A percentile compares a stretch with the other conserved stretches of the same genome.
Conservation (phyloP, 2,113 vertebrate species). For the Tyto alba region DNA sequence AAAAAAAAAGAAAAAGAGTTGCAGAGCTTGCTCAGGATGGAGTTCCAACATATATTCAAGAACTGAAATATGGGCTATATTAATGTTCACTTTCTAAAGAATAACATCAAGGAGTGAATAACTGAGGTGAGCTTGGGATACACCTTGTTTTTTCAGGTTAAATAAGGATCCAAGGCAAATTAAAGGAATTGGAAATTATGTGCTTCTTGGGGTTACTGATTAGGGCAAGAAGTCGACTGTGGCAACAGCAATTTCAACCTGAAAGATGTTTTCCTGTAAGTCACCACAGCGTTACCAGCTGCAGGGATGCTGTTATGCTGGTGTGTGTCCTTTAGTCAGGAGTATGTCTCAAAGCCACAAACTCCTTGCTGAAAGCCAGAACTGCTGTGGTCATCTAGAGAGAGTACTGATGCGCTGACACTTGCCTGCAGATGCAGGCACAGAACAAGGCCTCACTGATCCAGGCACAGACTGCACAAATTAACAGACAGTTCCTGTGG, state of each 20-base stretch:
- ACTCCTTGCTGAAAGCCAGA: neutral
- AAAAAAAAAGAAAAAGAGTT: neutral
- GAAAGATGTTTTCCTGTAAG: neutral
- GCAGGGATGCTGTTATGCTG: neutral
- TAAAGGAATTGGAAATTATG: neutral
- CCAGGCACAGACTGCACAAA: neutral
- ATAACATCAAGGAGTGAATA: neutral
- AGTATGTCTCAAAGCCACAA: neutral
- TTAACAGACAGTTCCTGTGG: neutral
- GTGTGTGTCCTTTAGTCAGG: neutral
- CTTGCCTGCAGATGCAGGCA: neutral
- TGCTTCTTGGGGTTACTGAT: neutral
- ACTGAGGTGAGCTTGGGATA: neutral
- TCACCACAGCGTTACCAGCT: neutral
- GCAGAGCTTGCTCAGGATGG: neutral
- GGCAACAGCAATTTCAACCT: neutral
- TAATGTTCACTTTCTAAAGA: neutral
- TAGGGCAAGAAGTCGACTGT: accelerated
- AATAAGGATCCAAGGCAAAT: neutral
- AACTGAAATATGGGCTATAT: neutral
- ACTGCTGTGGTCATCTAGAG: neutral
- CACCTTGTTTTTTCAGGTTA: neutral
- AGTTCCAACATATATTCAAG: neutral
- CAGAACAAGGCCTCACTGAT: neutral
- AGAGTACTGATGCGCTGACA: neutral